A percentile compares a stretch with the other conserved stretches of the same genome.
Evolutionary conservation across 2,888 invertebrate species (phyloP).

Genomic region (Lobophora halterata): DNA sequence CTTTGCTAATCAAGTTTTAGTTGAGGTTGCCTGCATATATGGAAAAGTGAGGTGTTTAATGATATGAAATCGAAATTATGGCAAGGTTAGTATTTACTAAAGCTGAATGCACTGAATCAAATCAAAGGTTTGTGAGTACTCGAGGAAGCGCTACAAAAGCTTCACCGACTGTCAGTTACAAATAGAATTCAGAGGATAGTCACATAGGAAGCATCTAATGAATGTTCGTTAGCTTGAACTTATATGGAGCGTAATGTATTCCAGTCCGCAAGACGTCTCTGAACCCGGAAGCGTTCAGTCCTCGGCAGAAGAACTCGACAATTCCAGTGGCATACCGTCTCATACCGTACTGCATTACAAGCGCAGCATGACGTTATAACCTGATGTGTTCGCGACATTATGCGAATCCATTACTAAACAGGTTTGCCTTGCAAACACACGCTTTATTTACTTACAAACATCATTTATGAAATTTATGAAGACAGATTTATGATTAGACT

Average conservation of each 20-base stretch:
- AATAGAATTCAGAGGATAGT: conserved; percentile 15
- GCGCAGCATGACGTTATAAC: conserved; percentile 47
- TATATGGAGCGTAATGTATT: conserved; percentile 21
- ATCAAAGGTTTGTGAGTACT: conserved; percentile 6
- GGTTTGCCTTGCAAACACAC: conserved; percentile 44
- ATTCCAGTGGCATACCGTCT: conserved; percentile 45
- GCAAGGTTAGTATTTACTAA: no score
- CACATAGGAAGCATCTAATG: conserved; percentile 22
- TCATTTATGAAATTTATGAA: conserved; percentile 36
- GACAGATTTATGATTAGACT: conserved; percentile 21
- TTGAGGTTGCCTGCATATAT: conserved; percentile 1
- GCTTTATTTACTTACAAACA: conserved; percentile 46
- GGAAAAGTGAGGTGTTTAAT: no score
- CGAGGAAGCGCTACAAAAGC: not conserved
- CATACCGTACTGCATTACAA: conserved; percentile 40
- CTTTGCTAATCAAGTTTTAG: conserved; percentile 7
- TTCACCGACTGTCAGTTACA: conserved; percentile 4
- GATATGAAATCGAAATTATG: no score
- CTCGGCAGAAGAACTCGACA: conserved; percentile 56
- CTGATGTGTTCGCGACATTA: conserved; percentile 48
- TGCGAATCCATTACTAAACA: conserved; percentile 53
- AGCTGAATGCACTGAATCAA: conserved; percentile 6
- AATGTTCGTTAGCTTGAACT: conserved; percentile 11
- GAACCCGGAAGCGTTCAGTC: conserved; percentile 30
- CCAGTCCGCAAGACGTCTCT: conserved; percentile 20